phyloP scores from a whole-genome alignment of 92 coral and sea anemone genomes.

The Zoanthus sociatus region DNA sequence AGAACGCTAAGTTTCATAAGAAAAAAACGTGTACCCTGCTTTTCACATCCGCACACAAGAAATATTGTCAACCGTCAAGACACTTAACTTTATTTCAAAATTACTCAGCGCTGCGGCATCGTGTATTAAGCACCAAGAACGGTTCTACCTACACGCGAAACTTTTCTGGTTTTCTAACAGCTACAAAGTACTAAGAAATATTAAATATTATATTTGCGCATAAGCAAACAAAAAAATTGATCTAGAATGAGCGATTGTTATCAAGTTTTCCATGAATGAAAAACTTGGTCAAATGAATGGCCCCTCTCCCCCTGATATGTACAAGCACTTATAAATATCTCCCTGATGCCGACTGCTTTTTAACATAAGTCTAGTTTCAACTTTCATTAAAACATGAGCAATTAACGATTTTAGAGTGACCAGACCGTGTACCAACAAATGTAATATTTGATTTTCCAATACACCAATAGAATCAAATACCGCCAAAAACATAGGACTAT shows the following conservation, averaged over 20 bases:
- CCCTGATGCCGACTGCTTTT: not conserved
- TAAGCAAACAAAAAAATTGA: conserved; percentile 6
- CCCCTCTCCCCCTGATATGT: not conserved
- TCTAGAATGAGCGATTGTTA: conserved; percentile 12
- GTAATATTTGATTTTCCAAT: not conserved
- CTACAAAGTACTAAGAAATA: conserved; percentile 6
- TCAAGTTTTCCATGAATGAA: conserved; percentile 16
- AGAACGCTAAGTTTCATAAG: no score
- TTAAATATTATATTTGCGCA: conserved; percentile 32
- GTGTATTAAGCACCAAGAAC: not conserved
- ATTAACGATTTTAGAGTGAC: not conserved
- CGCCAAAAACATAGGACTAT: not conserved
- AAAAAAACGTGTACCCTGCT: no score
- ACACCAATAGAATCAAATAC: not conserved
- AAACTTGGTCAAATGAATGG: conserved; percentile 9
- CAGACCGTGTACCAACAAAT: not conserved
- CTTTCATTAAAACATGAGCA: not conserved
- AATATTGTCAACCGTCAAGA: not conserved
- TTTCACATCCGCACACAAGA: not conserved
- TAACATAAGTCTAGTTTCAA: conserved; percentile 11
- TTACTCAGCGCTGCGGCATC: not conserved
- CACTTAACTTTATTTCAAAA: not conserved
- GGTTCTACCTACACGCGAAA: not conserved
- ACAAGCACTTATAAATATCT: conserved; percentile 48
- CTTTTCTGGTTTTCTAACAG: not conserved